These are phyloP conservation scores for Ophiodon elongatus DNA, from an alignment of 2,113 vertebrate genomes.

Conservation along the genomic window DNA sequence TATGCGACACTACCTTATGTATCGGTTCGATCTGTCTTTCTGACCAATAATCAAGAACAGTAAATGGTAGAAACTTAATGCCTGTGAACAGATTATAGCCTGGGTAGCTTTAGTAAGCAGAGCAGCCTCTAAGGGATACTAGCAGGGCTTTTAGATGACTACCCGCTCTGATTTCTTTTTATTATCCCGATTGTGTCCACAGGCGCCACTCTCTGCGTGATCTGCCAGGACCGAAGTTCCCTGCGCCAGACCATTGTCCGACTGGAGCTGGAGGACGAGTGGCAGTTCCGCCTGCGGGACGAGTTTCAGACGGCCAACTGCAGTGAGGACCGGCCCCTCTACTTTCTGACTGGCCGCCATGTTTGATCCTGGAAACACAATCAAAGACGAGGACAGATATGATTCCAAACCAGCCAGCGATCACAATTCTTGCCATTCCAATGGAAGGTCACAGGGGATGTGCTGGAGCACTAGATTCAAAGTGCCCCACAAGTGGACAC, in stretches of 20 bases:
- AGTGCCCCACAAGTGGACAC: slow-evolving; percentile 24
- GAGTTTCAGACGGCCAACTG: slow-evolving; percentile 99
- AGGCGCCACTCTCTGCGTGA: slow-evolving; percentile 99
- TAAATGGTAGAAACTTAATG: not conserved
- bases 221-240: slow-evolving; percentile 97
- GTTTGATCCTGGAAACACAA: slow-evolving; percentile 80
- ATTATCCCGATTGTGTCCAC: not conserved
- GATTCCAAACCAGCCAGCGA: slow-evolving; percentile 36
- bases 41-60: not conserved
- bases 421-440: slow-evolving; percentile 26
- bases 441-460: not conserved
- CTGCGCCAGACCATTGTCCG: slow-evolving; percentile 96
- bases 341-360: slow-evolving; percentile 96
- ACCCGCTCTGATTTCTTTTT: not conserved
- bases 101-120: not conserved
- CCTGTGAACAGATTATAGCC: not conserved
- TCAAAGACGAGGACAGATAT: slow-evolving; percentile 32
- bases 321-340: slow-evolving; percentile 95
- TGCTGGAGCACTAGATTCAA: slow-evolving; percentile 14
- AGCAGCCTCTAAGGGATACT: not conserved
- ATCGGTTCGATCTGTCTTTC: not conserved
- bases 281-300: slow-evolving; percentile 97
- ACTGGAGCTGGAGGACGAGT: slow-evolving; percentile 96
- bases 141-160: not conserved
- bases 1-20: not conserved